Evolutionary conservation across 2,113 vertebrate species (phyloP), one percentile per base, ranked within the genome.

Genomic region (Boleophthalmus pectinirostris): DNA sequence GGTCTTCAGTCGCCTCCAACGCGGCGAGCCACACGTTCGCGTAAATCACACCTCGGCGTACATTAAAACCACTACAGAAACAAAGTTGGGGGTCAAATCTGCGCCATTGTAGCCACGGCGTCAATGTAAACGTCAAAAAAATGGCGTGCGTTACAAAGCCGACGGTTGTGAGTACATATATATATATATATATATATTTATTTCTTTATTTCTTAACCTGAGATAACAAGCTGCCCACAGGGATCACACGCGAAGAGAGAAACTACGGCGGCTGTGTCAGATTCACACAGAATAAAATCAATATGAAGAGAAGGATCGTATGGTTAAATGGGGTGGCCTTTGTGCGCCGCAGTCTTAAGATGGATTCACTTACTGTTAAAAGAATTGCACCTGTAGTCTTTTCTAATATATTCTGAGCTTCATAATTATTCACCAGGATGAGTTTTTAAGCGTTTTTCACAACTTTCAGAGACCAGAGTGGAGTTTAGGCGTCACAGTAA

Each of bases 201-300:
- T 56, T 56, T 56, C 1, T 56, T 56, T 14, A 2, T 60, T 35
- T 33, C 74, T 66, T 54, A 61, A 14, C 16, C 29, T 53, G 35
- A 68, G 70, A 86, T 83, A 80, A 84, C 73, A 61, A 85, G 78
- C 60, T 58, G 20, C 66, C 83, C 73, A 24, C 49, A 73, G 82
- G 80, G 85, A 80, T 80, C 53, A 16, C 64, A 78, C 56, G 69
- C 80, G 71, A 33, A 57, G 81, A 70, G 74, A 66, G 51, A 64
- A 60, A 63, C 0, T 66, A n/a, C 38, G 11, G 64, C 43, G 8
- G 18, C 33, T 29, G 81, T 64, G 77, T 80, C 69, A 73, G 53
- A 81, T 74, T 84, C 81, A 72, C 21, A 72, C 65, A 25, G 53
- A 75, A 74, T 77, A 83, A 84, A 81, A 87, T 90, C 83, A 82